phyloP scores from a whole-genome alignment of 2,113 vertebrate species.

The Rhinolophus ferrumequinum region DNA sequence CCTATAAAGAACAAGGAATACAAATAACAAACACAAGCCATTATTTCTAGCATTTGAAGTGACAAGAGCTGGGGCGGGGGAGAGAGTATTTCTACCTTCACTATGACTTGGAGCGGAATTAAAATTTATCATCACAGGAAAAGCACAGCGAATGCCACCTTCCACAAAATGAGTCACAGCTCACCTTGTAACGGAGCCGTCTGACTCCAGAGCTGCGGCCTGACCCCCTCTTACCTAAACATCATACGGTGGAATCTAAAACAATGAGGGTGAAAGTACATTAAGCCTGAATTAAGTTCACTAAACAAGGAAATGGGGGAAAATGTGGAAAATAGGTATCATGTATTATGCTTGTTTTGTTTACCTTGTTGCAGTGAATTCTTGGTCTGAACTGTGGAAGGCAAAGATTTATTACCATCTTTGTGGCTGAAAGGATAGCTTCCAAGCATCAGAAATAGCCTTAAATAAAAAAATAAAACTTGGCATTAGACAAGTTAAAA shows the following conservation, averaged over 20 bases:
- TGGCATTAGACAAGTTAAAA: slow-evolving; percentile 65
- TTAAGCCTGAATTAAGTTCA: not conserved
- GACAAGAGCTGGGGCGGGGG: not conserved
- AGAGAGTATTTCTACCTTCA: not conserved
- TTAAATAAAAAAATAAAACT: slow-evolving; percentile 66
- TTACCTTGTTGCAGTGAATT: slow-evolving; percentile 95
- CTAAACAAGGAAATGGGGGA: not conserved
- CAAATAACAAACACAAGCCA: not conserved
- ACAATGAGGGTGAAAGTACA: not conserved
- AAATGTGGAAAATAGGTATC: not conserved
- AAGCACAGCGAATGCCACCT: not conserved
- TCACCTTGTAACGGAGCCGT: not conserved
- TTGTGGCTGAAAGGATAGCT: slow-evolving; percentile 77
- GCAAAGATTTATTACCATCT: slow-evolving; percentile 96
- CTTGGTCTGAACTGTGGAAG: slow-evolving; percentile 91
- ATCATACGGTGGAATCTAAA: not conserved
- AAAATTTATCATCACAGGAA: not conserved
- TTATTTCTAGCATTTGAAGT: not conserved
- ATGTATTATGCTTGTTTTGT: not conserved
- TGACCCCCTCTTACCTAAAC: not conserved
- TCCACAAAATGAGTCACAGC: not conserved
- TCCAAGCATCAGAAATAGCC: slow-evolving; percentile 81
- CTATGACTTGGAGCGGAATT: not conserved
- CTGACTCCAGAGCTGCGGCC: not conserved
- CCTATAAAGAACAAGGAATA: slow-evolving; percentile 12